Conservation (phyloP, 2,888 invertebrate species). For the Himalopsyche anomala region DNA sequence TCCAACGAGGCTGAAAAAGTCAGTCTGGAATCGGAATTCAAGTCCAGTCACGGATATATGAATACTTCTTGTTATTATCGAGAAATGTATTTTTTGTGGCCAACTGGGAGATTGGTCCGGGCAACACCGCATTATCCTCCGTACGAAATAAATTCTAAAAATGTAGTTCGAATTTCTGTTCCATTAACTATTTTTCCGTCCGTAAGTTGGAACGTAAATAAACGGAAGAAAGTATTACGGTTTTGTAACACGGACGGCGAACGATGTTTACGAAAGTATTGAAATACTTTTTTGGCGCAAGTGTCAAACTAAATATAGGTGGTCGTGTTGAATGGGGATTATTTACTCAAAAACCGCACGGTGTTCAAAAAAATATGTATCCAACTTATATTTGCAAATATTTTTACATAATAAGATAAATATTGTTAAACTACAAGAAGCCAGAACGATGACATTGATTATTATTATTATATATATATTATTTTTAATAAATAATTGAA, state of each 20-base stretch:
- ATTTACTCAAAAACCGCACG: conserved; percentile 5
- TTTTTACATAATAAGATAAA: too few species aligned
- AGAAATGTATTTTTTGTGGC: too few species aligned
- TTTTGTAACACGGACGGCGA: neutral
- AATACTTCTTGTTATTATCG: too few species aligned
- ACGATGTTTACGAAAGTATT: neutral
- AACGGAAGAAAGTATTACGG: neutral
- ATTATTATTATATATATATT: too few species aligned
- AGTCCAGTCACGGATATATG: too few species aligned
- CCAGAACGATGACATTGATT: too few species aligned
- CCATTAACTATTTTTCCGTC: conserved; percentile 18
- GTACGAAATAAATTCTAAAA: neutral
- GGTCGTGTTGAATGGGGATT: conserved; percentile 31
- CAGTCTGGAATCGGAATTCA: too few species aligned
- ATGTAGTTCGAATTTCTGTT: conserved; percentile 9
- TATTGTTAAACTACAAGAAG: too few species aligned
- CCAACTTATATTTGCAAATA: too few species aligned
- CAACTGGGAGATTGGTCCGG: too few species aligned
- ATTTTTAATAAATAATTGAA: too few species aligned
- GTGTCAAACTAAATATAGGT: conserved; percentile 27
- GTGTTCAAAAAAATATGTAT: neutral
- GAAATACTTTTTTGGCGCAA: conserved; percentile 7
- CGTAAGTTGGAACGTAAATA: conserved; percentile 11
- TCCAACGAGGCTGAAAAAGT: too few species aligned
- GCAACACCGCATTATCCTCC: neutral